Evolutionary conservation across 2,113 vertebrate genomes (phyloP).

Genomic region (Stercorarius parasiticus): DNA sequence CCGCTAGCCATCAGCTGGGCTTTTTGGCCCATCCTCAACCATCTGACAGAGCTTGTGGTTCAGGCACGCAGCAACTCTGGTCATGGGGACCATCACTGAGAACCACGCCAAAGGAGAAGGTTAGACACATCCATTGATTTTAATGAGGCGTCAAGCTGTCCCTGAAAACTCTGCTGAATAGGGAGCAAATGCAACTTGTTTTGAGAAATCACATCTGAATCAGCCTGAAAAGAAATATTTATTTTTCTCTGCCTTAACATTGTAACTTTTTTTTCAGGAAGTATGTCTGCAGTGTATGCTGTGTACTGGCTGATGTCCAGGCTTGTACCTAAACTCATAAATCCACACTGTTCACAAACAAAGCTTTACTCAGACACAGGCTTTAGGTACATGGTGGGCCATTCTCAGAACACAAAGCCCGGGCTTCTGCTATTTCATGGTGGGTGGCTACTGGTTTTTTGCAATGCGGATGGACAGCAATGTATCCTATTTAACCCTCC

Average conservation of each 20-base stretch:
- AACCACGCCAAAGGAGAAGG: not conserved
- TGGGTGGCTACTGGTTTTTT: not conserved
- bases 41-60: not conserved
- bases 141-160: not conserved
- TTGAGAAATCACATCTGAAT: not conserved
- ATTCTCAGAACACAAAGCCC: not conserved
- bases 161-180: not conserved
- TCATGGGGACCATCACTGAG: not conserved
- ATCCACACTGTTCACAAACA: not conserved
- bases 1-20: not conserved
- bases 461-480: fast-evolving
- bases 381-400: not conserved
- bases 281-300: not conserved
- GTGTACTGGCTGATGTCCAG: not conserved
- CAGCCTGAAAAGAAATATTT: fast-evolving
- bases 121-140: not conserved
- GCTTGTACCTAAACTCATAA: not conserved
- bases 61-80: not conserved
- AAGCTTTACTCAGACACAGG: not conserved
- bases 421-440: not conserved
- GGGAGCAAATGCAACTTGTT: not conserved
- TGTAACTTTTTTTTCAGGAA: not conserved
- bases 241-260: not conserved
- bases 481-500: not conserved
- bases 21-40: not conserved